Conservation (phyloP, 1,140 invertebrate species). For the Trichonephila clavata region DNA sequence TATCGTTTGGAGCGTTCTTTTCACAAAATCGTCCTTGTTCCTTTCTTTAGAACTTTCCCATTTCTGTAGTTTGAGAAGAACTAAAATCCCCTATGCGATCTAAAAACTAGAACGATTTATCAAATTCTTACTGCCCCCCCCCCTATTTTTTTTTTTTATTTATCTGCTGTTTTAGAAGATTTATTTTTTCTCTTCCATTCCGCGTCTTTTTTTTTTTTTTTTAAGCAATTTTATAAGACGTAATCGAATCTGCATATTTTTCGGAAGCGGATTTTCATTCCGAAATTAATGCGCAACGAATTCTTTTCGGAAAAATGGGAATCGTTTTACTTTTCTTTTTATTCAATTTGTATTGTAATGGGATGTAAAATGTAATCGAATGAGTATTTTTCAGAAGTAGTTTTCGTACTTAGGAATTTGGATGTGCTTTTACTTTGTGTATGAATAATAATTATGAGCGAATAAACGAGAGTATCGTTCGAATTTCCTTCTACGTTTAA, state of each 20-base stretch:
- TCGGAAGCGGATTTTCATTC: neutral
- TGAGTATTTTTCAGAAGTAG: neutral
- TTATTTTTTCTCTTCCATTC: neutral
- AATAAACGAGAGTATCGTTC: too few relatives aligned
- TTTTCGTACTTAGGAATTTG: too few relatives aligned
- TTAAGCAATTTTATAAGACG: neutral
- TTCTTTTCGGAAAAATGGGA: neutral
- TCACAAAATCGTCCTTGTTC: neutral
- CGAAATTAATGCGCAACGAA: neutral
- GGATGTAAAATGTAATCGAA: neutral
- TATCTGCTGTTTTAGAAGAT: neutral
- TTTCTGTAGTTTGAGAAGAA: neutral
- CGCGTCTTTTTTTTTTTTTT: neutral
- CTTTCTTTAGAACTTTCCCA: neutral
- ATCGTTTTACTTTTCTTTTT: neutral
- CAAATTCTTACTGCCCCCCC: neutral
- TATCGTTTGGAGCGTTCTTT: neutral
- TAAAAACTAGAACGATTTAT: neutral
- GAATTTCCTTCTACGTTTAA: too few relatives aligned
- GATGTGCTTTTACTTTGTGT: too few relatives aligned
- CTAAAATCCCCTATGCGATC: neutral
- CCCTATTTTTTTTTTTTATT: neutral
- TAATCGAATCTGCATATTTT: slow-evolving; percentile 10
- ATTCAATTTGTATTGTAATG: neutral
- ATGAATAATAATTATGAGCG: too few relatives aligned